Base-by-base conservation (phyloP, 2,888 invertebrate genomes). In the Elegia similella region DNA sequence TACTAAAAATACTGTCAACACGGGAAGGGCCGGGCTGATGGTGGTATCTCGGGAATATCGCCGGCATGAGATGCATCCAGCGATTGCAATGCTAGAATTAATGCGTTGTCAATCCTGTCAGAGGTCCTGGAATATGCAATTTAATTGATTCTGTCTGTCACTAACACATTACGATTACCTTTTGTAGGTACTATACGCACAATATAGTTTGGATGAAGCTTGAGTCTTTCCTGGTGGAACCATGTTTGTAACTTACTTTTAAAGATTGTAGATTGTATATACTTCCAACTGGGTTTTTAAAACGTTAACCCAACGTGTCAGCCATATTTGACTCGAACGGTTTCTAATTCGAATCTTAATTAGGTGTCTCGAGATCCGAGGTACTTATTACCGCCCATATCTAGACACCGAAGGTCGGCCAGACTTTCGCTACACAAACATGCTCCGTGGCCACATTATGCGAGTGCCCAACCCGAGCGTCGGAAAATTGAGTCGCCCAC, bases 401-500 rank as follows among this genome's bases (percentile, higher is more conserved):
- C 85, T 79, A 85, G 88, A 70, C 75, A 70, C 70, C 77, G 90
- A 91, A 90, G 90, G 90, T 87, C 90, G 83, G 75, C 80, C 63
- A 88, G 85, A 90, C 89, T 90, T 91, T 91, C 90, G 89, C 90
- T 85, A 72, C 73, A 72, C 69, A 68, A 66, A 38, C 38, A 50
- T 68, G 66, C 67, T 66, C 75, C 68, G 71, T 71, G 75, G 76
- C 76, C 70, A 76, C 74, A 82, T 80, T 80, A 80, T 77, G 73
- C 78, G 78, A 76, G 74, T 73, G 76, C 82, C 84, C 83, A 80
- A 83, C 80, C 80, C 72, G 82, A 73, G 67, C 68, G 70, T 76
- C 76, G 82, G 88, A 83, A 86, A 86, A 87, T 78, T 81, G 84
- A 84, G 78, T 84, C 89, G 84, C 88, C 88, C 80, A 86, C 88